Base-by-base conservation (phyloP, 92 coral and sea anemone species). In the Meandrina meandrites region DNA sequence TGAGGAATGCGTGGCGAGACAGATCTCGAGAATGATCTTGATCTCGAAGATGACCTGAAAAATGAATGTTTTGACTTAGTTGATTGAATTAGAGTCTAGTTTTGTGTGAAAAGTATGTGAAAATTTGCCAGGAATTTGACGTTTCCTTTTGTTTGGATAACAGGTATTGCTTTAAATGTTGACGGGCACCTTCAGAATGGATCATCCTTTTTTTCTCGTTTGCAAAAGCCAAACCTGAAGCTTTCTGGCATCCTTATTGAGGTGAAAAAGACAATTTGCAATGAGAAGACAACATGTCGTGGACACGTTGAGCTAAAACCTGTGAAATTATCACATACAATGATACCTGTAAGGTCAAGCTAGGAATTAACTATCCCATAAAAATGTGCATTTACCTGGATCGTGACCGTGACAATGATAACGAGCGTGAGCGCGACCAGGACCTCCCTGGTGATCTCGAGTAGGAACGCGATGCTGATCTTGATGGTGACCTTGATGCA, bases 401-500 rank as follows among this genome's bases (percentile, higher is more conserved):
- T 72, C 93, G 79, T 72, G 92, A 86, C 21, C 90, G 90, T 13
- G 98, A 94, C 14, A 92, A 40, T 3, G 95, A 92, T 21, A 91
- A 86, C 24, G 98, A 94, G 47, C 92, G 90, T 67, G 98, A 94
- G 5, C 98, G 93, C 3, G 95, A 86, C 98, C 98, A 94, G 35
- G 98, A 95, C 77, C 96, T 90, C 3, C 79, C 97, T 19, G 97
- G 96, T 19, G 98, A 96, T 74, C 93, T 91, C 56, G 98, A 96
- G 90, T 95, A 96, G 0, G 98, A 96, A 37, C 98, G 90, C 0
- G 96, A 93, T 8, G 91, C 91, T 79, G 98, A 95, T 35, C 93
- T 89, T n/a, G 98, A 95, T 18, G 84, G 76, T 3, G 98, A 95
- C 27, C 95, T 82, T 11, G 96, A 93, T 5, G 96, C 91, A 84